Conservation (phyloP, 2,888 invertebrate species). For the Endotricha flammealis region DNA sequence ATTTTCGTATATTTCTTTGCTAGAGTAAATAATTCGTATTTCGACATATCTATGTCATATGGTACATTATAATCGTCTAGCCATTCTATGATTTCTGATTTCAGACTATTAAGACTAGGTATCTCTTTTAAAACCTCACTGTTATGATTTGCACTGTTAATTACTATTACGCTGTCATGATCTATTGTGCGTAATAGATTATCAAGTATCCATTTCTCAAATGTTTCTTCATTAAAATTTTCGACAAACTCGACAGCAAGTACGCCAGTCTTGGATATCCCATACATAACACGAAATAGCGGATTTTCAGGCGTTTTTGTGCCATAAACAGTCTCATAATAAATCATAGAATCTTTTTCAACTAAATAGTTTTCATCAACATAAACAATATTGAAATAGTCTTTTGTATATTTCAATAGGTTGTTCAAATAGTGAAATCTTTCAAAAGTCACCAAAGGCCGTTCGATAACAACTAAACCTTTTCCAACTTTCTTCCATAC, state of each 20-base stretch:
- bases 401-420: constrained; percentile 19
- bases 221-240: constrained; percentile 14
- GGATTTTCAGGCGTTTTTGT: background rate
- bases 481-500: constrained; percentile 28
- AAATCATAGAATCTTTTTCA: background rate
- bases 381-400: constrained; percentile 18
- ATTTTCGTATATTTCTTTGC: constrained; percentile 30
- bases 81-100: constrained; percentile 28
- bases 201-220: constrained; percentile 25
- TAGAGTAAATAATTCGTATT: constrained; percentile 22
- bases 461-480: constrained; percentile 33
- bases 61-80: constrained; percentile 22
- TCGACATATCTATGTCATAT: constrained; percentile 20
- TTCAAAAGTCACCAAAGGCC: constrained; percentile 33
- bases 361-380: constrained; percentile 23
- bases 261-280: constrained; percentile 19
- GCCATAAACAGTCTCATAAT: background rate
- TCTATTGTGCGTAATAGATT: constrained; percentile 19
- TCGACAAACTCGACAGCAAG: constrained; percentile 13
- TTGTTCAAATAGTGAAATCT: constrained; percentile 35
- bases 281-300: constrained; percentile 20
- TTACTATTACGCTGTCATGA: constrained; percentile 25
- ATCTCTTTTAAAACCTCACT: constrained; percentile 7
- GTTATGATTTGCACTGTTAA: constrained; percentile 21
- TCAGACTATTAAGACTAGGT: constrained; percentile 22